Base-by-base conservation (phyloP, 2,888 invertebrate genomes). In the Lottia gigantea region DNA sequence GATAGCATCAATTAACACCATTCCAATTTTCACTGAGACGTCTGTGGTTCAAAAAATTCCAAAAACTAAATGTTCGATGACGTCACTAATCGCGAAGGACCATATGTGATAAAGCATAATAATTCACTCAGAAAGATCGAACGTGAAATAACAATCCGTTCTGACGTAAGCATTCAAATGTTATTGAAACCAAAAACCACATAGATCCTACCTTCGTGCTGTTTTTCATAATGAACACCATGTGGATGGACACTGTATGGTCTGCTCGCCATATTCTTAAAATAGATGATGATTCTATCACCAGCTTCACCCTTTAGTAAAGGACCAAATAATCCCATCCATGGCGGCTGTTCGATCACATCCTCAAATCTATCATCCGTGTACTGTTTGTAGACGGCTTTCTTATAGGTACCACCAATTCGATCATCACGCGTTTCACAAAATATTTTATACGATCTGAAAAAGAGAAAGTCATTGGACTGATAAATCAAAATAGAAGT, bases 271-370 rank as follows among this genome's bases (percentile, higher is more conserved):
- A 73, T 66, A 77, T 83, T 83, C 46, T 73, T 72, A 72, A 82
- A 83, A 63, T 71, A 63, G 3, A 83, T 70, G 26, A 68, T 63
- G 15, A 83, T 70, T 7, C 72, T 74, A 62, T 85, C 84, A 0
- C 83, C 84, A 12, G 83, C 80, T 72, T 84, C 82, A 15, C 78
- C 86, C 40, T 74, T 78, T 46, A 85, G 64, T 8, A 81, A 79
- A 12, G 85, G 84, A 45, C 85, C 85, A 16, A 79, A 67, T 68
- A 77, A 74, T 7, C 82, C 80, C 64, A 70, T 67, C 76, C 71
- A 72, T 6, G 68, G 67, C n/a, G 75, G 76, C 68, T 72, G 71
- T 15, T 40, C 16, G 1, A 75, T 70, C 70, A 78, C 76, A 11
- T 64, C 68, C 2, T 31, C 55, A 62, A 72, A 81, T 1, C 74